Percentiles rank a stretch among this genome's conserved stretches.
Evolutionary conservation across 2,113 vertebrate genomes (phyloP).

Genomic region (Tychaedon coryphoeus): DNA sequence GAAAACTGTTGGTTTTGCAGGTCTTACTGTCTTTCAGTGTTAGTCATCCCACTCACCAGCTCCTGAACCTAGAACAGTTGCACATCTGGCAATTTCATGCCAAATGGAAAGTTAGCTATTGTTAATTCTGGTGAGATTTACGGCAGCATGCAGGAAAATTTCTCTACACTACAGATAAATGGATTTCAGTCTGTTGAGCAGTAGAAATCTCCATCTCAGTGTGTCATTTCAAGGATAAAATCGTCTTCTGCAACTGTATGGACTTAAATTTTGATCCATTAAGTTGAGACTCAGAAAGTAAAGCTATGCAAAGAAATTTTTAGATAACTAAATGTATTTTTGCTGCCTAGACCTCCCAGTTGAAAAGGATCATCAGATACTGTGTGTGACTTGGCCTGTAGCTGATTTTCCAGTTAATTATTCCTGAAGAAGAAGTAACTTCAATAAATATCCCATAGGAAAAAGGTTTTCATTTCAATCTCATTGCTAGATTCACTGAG

Average conservation of each 20-base stretch:
- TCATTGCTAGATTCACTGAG: background rate
- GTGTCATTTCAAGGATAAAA: background rate
- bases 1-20: background rate
- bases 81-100: background rate
- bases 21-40: background rate
- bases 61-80: background rate
- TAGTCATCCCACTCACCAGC: background rate
- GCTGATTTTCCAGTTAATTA: background rate
- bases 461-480: background rate
- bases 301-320: background rate
- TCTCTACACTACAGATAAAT: background rate
- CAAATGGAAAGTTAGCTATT: background rate
- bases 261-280: background rate
- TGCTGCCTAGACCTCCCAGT: background rate
- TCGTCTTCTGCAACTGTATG: background rate
- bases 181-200: background rate
- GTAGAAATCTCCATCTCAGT: background rate
- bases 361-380: background rate
- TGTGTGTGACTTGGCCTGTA: background rate
- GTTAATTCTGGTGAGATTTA: background rate
- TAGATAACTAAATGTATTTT: background rate
- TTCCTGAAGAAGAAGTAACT: background rate
- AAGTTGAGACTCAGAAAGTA: rapidly evolving
- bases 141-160: background rate
- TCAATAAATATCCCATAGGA: background rate